Evolutionary conservation across 2,113 vertebrate species (phyloP).

Genomic region (Cariama cristata): DNA sequence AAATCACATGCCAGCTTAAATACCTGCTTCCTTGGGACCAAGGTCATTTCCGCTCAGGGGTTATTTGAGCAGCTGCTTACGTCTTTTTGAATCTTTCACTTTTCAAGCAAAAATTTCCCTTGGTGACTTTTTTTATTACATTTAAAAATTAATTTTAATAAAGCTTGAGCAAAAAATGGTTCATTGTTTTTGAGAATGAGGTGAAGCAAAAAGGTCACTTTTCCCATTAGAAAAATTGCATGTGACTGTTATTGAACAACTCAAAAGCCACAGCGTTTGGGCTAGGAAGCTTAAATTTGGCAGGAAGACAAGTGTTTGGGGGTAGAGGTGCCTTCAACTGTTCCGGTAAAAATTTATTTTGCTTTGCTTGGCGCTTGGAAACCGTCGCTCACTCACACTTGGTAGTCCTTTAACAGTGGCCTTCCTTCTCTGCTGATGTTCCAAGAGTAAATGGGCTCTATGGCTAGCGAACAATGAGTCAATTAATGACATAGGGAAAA

Average conservation of each 20-base stretch:
- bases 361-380: neutral
- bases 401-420: neutral
- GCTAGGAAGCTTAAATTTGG: neutral
- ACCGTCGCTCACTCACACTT: neutral
- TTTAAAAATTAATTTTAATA: slow-evolving; percentile 27
- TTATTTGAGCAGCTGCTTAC: slow-evolving; percentile 17
- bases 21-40: neutral
- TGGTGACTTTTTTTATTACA: neutral
- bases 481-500: neutral
- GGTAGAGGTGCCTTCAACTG: neutral
- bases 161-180: neutral
- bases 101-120: neutral
- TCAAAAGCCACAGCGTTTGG: neutral
- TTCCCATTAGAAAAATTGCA: slow-evolving; percentile 3
- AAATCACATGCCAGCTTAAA: slow-evolving; percentile 39
- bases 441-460: neutral
- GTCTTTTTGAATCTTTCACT: neutral
- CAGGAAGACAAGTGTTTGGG: neutral
- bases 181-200: slow-evolving; percentile 13
- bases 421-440: neutral
- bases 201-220: neutral
- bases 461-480: neutral
- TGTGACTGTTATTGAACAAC: neutral
- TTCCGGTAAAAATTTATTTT: neutral
- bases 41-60: neutral